Percentiles rank a stretch among this genome's conserved stretches.
Conservation (phyloP, 1,140 invertebrate genomes). For the Monomorium pharaonis region DNA sequence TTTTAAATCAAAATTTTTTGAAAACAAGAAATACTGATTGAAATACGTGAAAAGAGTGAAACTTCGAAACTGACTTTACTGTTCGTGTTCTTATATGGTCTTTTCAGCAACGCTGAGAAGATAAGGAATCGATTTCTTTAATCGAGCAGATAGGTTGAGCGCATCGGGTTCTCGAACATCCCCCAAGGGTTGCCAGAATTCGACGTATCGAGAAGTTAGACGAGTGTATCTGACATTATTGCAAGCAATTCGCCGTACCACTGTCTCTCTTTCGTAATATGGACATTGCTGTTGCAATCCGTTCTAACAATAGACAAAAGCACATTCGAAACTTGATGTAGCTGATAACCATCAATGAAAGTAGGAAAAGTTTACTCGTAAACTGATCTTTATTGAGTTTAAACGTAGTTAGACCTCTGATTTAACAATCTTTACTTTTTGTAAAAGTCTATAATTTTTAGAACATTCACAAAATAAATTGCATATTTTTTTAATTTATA, state of each 20-base stretch:
- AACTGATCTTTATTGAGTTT: not conserved
- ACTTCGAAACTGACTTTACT: not conserved
- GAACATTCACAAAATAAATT: not conserved
- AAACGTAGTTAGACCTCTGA: not conserved
- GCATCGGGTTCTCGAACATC: slow-evolving; percentile 64
- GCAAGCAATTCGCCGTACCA: slow-evolving; percentile 67
- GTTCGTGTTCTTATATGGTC: slow-evolving; percentile 1
- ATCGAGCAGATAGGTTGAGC: slow-evolving; percentile 67
- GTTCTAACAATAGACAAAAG: slow-evolving; percentile 25
- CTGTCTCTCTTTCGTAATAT: slow-evolving; percentile 38
- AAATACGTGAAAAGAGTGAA: not conserved
- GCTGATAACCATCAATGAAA: slow-evolving; percentile 17
- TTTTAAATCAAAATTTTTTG: not conserved
- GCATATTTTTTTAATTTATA: not conserved
- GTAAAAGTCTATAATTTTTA: not conserved
- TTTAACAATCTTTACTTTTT: not conserved
- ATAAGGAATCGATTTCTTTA: slow-evolving; percentile 68
- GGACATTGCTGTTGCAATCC: slow-evolving; percentile 55
- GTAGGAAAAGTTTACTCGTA: not conserved
- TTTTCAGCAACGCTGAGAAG: slow-evolving; percentile 51
- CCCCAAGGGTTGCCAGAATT: slow-evolving; percentile 61
- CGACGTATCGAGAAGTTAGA: slow-evolving; percentile 70
- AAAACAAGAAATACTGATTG: not conserved
- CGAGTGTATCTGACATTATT: slow-evolving; percentile 73
- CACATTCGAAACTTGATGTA: slow-evolving; percentile 22